Evolutionary conservation across 2,113 vertebrate species (phyloP), one percentile per base, ranked within the genome.

Genomic region (Recurvirostra avosetta): DNA sequence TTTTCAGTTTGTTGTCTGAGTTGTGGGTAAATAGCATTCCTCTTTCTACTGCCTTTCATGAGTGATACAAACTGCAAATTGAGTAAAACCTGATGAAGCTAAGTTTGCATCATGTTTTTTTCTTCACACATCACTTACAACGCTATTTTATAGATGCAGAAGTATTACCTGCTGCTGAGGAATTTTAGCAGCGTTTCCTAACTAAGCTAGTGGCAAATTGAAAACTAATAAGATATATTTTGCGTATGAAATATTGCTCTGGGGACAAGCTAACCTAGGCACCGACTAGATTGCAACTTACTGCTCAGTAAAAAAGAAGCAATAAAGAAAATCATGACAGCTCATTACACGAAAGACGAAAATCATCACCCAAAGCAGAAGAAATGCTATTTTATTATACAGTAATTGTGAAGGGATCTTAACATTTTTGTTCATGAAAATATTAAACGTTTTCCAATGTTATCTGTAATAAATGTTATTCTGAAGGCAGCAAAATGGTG

Each of bases 141-240:
- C 30, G 27, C 34, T 43, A 5, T 84, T 93, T 90, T 53, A 32
- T 75, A 89, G 88, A 90, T 49, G 70, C 79, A 73, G 70, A 62
- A 78, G 47, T 81, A 74, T 82, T 91, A 86, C 89, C 58, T 95
- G 59, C 87, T 92, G 87, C 80, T 83, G 67, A 88, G 75, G 67
- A 96, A 91, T 96, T 94, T 86, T 70, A 91, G 47, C 95, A 85
- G 74, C 71, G 49, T 85, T 71, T 93, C 62, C 50, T 96, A 91
- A 95, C 80, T 87, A 94, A 96, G 94, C 94, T 95, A 85, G 91
- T 96, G 95, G 92, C 94, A 96, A 96, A 96, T 94, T 95, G 94
- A 94, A 96, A 97, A 86, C 59, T 92, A 91, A 90, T 90, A 94
- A 91, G 73, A 76, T 93, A 29, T 43, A 53, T 96, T 97, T 93